These are phyloP conservation scores for Musca domestica DNA, from an alignment of 1,140 invertebrate genomes.

Conservation along the genomic window DNA sequence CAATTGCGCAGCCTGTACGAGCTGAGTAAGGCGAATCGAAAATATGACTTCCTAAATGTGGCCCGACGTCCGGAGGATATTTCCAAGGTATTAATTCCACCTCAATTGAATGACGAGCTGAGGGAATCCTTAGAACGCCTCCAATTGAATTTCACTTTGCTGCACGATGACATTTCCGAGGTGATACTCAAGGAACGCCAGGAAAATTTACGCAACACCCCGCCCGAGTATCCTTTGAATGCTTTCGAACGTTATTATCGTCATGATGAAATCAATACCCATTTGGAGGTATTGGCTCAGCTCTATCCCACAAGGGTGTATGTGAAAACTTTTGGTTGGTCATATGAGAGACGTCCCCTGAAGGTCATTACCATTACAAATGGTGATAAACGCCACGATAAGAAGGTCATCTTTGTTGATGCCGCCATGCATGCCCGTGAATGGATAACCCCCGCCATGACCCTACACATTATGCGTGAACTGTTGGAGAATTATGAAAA, in stretches of 20 bases:
- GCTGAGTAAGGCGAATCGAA: background rate
- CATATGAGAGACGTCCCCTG: constrained; percentile 56
- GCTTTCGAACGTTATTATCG: constrained; percentile 40
- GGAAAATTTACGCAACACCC: background rate
- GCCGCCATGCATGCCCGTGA: constrained; percentile 66
- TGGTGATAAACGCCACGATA: constrained; percentile 43
- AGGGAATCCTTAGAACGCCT: background rate
- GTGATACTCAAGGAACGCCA: background rate
- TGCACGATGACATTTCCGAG: background rate
- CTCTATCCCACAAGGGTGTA: constrained; percentile 53
- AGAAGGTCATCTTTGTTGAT: constrained; percentile 59
- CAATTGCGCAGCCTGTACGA: background rate
- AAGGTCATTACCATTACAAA: constrained; percentile 59
- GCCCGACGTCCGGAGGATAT: background rate
- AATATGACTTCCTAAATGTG: background rate
- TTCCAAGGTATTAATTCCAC: background rate
- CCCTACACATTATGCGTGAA: constrained; percentile 59
- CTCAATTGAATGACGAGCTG: background rate
- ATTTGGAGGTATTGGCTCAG: constrained; percentile 55
- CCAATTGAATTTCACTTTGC: background rate
- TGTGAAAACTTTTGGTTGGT: constrained; percentile 54
- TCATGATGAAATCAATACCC: constrained; percentile 57
- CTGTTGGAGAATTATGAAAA: constrained; percentile 59
- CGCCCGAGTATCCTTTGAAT: background rate
- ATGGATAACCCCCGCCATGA: constrained; percentile 67